Conservation (phyloP, 2,797 vertebrate genomes). For the Leptatherina wallacei region DNA sequence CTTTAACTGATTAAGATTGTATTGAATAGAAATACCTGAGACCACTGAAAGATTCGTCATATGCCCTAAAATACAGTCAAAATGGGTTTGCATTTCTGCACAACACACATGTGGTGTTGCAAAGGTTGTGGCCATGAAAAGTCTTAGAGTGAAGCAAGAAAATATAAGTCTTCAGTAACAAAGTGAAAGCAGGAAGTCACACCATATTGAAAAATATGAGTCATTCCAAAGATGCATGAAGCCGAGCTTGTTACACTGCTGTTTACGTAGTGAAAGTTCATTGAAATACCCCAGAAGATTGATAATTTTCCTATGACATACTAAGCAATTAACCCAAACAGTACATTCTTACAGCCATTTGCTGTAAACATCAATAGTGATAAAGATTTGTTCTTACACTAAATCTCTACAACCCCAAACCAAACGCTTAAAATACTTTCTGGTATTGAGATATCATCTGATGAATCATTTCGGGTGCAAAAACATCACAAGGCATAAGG, state of each 20-base stretch:
- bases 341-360: neutral
- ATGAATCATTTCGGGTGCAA: too few species aligned
- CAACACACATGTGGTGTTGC: neutral
- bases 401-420: neutral
- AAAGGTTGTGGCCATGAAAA: neutral
- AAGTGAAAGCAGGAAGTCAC: neutral
- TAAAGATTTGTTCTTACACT: neutral
- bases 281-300: neutral
- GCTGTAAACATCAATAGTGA: neutral
- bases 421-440: neutral
- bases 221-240: neutral
- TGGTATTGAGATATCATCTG: neutral
- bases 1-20: neutral
- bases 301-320: neutral
- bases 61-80: neutral
- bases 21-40: neutral
- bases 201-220: neutral
- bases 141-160: neutral
- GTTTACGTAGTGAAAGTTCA: neutral
- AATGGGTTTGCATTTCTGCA: neutral
- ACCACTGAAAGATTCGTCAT: neutral
- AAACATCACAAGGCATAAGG: neutral
- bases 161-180: neutral
- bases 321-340: neutral
- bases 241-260: neutral